Conservation (phyloP, 2,113 vertebrate species). For the Ibidorhyncha struthersii region DNA sequence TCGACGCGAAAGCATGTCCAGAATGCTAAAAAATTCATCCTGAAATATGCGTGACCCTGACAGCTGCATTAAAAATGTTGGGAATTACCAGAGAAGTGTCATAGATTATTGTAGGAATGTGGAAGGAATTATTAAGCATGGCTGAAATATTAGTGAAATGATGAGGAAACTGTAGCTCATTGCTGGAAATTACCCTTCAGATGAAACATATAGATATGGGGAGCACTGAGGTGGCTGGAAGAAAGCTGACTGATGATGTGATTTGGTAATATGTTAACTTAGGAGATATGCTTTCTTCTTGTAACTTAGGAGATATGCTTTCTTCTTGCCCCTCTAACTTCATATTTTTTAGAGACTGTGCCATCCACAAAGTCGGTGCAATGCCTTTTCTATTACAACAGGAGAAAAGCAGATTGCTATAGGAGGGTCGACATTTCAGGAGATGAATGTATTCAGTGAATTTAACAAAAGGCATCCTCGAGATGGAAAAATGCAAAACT, state of each 20-base stretch:
- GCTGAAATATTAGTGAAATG: neutral
- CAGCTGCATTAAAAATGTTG: neutral
- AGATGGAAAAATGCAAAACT: neutral
- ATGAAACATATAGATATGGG: neutral
- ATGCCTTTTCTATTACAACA: neutral
- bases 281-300: too few species aligned
- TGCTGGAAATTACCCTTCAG: conserved; percentile 7
- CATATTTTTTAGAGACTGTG: neutral
- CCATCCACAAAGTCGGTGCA: accelerated
- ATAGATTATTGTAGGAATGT: neutral
- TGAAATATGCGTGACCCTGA: neutral
- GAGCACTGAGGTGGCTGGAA: neutral
- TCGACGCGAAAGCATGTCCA: neutral
- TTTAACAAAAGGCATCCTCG: neutral
- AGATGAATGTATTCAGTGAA: neutral
- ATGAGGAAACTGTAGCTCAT: neutral
- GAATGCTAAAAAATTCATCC: neutral
- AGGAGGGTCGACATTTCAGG: neutral
- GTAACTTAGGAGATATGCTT: neutral
- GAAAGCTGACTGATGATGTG: neutral
- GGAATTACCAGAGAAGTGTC: conserved; percentile 39
- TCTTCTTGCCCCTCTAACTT: neutral
- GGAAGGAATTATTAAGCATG: neutral
- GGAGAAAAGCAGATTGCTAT: neutral
- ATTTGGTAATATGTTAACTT: neutral